Conservation (phyloP, 2,113 vertebrate species). For the Nibea coibor region DNA sequence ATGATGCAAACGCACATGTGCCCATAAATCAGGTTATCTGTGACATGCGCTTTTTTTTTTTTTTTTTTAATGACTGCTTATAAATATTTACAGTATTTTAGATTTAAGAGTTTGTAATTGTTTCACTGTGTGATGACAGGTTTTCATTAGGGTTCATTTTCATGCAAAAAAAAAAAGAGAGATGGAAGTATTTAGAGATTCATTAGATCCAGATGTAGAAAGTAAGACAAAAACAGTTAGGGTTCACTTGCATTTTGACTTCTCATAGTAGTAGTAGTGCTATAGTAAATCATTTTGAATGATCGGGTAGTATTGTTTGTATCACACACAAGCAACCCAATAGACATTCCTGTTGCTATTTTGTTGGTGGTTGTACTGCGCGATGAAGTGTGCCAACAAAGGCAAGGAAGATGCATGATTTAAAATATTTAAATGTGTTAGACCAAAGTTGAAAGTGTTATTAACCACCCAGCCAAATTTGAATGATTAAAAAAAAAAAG, state of each 20-base stretch:
- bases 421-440: background rate
- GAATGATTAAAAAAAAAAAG: too few relatives aligned
- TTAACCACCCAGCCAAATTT: too few relatives aligned
- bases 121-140: constrained; percentile 25
- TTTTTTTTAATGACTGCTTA: constrained; percentile 1
- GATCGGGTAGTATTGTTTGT: background rate
- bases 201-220: constrained; percentile 30
- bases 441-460: too few relatives aligned
- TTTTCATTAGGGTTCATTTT: constrained; percentile 47
- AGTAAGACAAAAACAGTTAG: constrained; percentile 3
- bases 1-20: constrained; percentile 32
- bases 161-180: constrained; percentile 5
- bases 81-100: constrained; percentile 6
- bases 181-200: constrained; percentile 8
- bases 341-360: background rate
- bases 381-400: background rate
- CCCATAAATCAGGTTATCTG: constrained; percentile 55
- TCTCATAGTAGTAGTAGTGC: too few relatives aligned
- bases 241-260: background rate
- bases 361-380: background rate
- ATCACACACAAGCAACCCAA: background rate
- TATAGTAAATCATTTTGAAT: too few relatives aligned
- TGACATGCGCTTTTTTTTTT: constrained; percentile 4
- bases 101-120: constrained; percentile 40
- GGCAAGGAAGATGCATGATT: background rate